phyloP scores from a whole-genome alignment of 1,140 invertebrate species.

The Plodia interpunctella region DNA sequence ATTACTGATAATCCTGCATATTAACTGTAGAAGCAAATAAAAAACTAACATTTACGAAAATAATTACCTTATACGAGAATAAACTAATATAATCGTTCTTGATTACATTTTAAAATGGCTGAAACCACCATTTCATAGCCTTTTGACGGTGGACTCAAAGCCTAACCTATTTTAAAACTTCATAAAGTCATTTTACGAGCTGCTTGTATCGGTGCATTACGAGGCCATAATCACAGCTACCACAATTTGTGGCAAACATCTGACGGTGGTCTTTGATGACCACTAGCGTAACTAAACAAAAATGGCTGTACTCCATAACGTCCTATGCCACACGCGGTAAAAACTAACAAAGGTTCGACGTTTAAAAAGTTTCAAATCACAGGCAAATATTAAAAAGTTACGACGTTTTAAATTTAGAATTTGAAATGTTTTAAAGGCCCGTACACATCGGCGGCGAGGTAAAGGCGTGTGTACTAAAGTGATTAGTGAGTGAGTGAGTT shows the following conservation, averaged over 20 bases:
- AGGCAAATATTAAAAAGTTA: conserved; percentile 20
- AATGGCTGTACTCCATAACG: conserved; percentile 30
- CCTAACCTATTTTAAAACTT: too few species aligned
- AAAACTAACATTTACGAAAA: too few species aligned
- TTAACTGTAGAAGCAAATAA: too few species aligned
- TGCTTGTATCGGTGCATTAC: conserved; percentile 43
- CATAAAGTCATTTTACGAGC: conserved; percentile 14
- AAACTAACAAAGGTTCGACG: not conserved
- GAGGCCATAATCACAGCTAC: conserved; percentile 29
- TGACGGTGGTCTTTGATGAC: conserved; percentile 49
- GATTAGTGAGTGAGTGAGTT: conserved; percentile 37
- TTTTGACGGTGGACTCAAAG: too few species aligned
- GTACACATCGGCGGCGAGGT: conserved; percentile 36
- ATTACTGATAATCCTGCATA: too few species aligned
- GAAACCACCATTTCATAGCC: too few species aligned
- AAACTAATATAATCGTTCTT: too few species aligned
- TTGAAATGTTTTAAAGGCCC: conserved; percentile 33
- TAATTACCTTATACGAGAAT: too few species aligned
- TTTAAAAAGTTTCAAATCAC: not conserved
- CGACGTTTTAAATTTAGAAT: conserved; percentile 26
- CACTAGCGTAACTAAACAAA: conserved; percentile 41
- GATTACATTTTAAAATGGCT: too few species aligned
- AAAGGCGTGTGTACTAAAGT: conserved; percentile 49
- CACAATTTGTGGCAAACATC: conserved; percentile 35
- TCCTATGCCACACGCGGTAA: conserved; percentile 13